phyloP scores from a whole-genome alignment of 2,113 vertebrate species.

The Ptyas mucosa region DNA sequence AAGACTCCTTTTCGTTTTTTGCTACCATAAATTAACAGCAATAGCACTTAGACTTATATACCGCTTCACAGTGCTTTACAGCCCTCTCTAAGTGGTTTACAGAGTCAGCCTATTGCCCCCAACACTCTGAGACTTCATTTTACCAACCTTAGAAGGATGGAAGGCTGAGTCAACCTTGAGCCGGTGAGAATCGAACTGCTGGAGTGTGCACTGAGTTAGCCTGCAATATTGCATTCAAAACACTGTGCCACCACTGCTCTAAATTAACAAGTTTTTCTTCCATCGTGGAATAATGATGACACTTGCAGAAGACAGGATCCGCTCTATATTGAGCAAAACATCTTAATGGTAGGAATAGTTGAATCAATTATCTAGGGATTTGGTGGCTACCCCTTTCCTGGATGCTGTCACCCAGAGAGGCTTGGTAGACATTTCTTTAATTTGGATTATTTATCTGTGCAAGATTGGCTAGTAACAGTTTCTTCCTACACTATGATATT shows the following conservation, averaged over 20 bases:
- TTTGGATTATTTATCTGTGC: background rate
- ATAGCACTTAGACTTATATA: background rate
- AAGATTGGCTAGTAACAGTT: background rate
- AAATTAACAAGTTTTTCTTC: background rate
- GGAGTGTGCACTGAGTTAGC: too few relatives aligned
- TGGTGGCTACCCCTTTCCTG: background rate
- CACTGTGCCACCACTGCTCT: too few relatives aligned
- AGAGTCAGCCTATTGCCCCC: background rate
- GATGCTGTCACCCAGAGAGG: background rate
- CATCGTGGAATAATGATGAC: background rate
- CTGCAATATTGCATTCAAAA: too few relatives aligned
- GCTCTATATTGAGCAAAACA: background rate
- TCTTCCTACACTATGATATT: background rate
- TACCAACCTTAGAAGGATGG: too few relatives aligned
- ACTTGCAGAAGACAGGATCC: background rate
- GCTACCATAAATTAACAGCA: background rate
- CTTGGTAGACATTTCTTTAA: background rate
- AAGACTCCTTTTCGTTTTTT: background rate
- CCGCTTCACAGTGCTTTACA: background rate
- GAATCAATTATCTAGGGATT: background rate
- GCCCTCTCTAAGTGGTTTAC: background rate
- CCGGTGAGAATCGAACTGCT: too few relatives aligned
- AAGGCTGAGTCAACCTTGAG: too few relatives aligned
- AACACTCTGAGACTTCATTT: too few relatives aligned
- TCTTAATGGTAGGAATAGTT: background rate